A percentile compares a stretch with the other conserved stretches of the same genome.
Evolutionary conservation across 1,140 invertebrate genomes (phyloP).

Genomic region (Aphelenchoides avenae): DNA sequence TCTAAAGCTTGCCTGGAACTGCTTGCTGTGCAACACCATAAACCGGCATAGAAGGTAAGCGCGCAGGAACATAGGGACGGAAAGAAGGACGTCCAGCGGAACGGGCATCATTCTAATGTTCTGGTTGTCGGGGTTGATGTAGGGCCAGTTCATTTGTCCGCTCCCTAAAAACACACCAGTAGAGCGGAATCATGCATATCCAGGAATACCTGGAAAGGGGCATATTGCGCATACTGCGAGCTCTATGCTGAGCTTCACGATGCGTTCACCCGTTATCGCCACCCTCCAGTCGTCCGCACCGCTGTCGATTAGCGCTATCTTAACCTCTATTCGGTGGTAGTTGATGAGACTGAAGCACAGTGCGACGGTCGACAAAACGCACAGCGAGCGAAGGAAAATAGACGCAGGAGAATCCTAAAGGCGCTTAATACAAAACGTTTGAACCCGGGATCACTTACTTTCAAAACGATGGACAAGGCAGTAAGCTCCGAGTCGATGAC

Average conservation of each 20-base stretch:
- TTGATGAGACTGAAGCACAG: constrained; percentile 49
- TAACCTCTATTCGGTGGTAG: constrained; percentile 58
- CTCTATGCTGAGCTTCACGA: constrained; percentile 53
- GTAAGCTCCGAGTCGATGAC: constrained; percentile 56
- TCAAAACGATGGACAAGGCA: constrained; percentile 34
- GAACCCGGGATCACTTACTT: constrained; percentile 19
- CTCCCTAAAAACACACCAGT: constrained; percentile 47
- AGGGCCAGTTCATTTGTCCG: constrained; percentile 51
- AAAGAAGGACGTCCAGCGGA: constrained; percentile 80
- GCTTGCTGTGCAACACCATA: constrained; percentile 97
- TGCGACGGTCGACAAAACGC: constrained; percentile 49
- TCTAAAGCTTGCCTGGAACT: constrained; percentile 68
- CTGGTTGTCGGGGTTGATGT: constrained; percentile 45
- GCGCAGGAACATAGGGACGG: constrained; percentile 97
- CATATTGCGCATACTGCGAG: constrained; percentile 52
- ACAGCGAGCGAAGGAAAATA: constrained; percentile 38
- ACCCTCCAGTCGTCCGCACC: constrained; percentile 59
- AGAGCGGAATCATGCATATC: no score
- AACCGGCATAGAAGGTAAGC: constrained; percentile 98
- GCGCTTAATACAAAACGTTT: constrained; percentile 3
- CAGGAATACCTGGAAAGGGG: constrained; percentile 53
- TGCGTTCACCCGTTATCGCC: constrained; percentile 49
- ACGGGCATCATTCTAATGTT: constrained; percentile 45
- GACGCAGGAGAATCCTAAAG: constrained; percentile 30
- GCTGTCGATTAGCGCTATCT: constrained; percentile 57